These are phyloP conservation scores for Cheilosia pagana DNA, from an alignment of 2,888 invertebrate species.

Conservation along the genomic window DNA sequence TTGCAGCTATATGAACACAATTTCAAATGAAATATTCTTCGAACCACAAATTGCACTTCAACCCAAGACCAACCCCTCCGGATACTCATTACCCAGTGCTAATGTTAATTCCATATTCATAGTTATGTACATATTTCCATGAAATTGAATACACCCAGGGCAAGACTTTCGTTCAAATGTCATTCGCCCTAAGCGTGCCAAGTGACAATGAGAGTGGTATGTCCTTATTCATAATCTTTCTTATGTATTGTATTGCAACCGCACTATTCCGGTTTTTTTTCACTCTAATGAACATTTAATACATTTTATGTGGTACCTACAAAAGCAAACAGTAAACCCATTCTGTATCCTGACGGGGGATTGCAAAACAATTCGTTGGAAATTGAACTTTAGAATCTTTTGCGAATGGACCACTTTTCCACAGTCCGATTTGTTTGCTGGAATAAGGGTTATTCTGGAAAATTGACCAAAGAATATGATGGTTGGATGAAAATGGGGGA, in stretches of 20 bases:
- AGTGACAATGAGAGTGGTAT: conserved; percentile 13
- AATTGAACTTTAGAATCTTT: conserved; percentile 33
- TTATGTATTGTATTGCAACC: neutral
- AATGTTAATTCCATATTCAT: no score
- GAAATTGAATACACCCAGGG: neutral
- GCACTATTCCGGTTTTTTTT: neutral
- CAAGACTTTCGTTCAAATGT: neutral
- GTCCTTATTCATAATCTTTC: neutral
- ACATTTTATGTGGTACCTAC: conserved; percentile 10
- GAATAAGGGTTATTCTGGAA: conserved; percentile 6
- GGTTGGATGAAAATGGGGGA: conserved; percentile 19
- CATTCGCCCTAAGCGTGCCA: conserved; percentile 35
- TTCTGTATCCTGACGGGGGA: conserved; percentile 20
- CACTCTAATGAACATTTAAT: conserved; percentile 18
- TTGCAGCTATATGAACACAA: no score
- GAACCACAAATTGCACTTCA: no score
- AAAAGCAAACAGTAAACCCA: neutral
- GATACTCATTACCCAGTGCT: no score
- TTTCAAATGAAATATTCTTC: no score
- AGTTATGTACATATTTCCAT: no score
- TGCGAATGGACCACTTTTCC: neutral
- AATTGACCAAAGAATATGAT: conserved; percentile 33
- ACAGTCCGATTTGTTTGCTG: neutral
- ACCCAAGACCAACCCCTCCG: no score
- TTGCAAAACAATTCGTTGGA: neutral